Evolutionary conservation across 2,797 vertebrate species (phyloP).

Genomic region (Microtus agrestis): DNA sequence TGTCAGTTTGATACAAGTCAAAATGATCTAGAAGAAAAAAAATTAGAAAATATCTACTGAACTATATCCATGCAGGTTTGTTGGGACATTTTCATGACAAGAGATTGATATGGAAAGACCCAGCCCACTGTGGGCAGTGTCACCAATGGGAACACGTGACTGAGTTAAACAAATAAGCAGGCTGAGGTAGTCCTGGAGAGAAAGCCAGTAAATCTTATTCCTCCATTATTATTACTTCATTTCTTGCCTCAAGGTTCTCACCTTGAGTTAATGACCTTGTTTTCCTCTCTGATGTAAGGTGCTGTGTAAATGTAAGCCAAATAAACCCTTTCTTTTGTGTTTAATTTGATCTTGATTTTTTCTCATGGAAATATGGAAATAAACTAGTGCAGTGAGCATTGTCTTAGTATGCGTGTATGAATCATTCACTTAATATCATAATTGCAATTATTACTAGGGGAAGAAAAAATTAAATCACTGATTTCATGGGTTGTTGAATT

Average conservation of each 20-base stretch:
- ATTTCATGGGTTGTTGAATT: not conserved
- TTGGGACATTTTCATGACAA: no score
- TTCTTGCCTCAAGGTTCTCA: not conserved
- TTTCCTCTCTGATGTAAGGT: rapidly evolving
- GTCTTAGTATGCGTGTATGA: rapidly evolving
- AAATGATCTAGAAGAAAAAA: not conserved
- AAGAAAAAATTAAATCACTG: not conserved
- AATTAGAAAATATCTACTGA: not conserved
- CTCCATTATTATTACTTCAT: not conserved
- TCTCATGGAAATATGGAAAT: not conserved
- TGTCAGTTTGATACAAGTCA: not conserved
- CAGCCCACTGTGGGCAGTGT: no score
- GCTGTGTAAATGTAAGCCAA: not conserved
- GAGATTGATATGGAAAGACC: not conserved
- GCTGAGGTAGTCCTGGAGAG: no score
- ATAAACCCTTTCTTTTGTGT: no score
- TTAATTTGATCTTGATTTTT: not conserved
- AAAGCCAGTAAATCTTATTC: not conserved
- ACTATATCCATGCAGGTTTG: not conserved
- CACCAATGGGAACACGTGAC: no score
- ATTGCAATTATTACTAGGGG: no score
- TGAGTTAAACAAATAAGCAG: not conserved
- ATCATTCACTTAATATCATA: not conserved
- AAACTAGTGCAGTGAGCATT: not conserved
- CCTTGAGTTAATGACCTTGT: not conserved